Percentiles rank a stretch among this genome's conserved stretches.
phyloP scores from a whole-genome alignment of 2,888 invertebrate species.

The Brachypalpus laphriformis region DNA sequence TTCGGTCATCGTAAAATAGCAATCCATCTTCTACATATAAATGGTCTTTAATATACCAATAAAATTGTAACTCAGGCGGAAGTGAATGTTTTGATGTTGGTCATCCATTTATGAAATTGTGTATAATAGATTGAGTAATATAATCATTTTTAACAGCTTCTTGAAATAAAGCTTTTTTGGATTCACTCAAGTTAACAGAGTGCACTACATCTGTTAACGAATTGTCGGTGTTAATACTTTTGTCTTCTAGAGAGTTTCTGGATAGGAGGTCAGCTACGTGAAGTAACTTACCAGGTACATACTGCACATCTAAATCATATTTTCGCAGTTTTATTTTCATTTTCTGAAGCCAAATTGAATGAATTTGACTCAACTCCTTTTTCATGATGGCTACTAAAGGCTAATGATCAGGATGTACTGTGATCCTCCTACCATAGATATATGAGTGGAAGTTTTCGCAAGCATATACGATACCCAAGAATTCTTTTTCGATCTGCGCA shows the following conservation, averaged over 20 bases:
- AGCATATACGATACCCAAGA: slow-evolving; percentile 31
- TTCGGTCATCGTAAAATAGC: too few species aligned
- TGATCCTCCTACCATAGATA: background rate
- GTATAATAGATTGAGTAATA: too few species aligned
- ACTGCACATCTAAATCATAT: slow-evolving; percentile 70
- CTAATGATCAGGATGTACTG: slow-evolving; percentile 23
- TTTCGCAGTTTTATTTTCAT: slow-evolving; percentile 75
- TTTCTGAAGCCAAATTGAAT: slow-evolving; percentile 68
- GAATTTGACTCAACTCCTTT: slow-evolving; percentile 65
- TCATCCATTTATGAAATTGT: too few species aligned
- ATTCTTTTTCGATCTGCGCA: slow-evolving; percentile 62
- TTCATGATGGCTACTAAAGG: slow-evolving; percentile 56
- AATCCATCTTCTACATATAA: too few species aligned
- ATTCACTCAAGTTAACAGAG: background rate
- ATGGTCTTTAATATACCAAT: too few species aligned
- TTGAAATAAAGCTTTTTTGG: slow-evolving; percentile 8
- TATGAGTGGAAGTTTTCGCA: slow-evolving; percentile 20
- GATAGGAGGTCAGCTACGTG: slow-evolving; percentile 72
- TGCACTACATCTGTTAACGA: slow-evolving; percentile 32
- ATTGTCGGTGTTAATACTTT: background rate
- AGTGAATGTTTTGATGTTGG: too few species aligned
- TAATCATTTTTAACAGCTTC: too few species aligned
- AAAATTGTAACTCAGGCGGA: too few species aligned
- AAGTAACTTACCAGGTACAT: slow-evolving; percentile 71
- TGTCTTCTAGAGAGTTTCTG: slow-evolving; percentile 40